Evolutionary conservation across 2,113 vertebrate species (phyloP).

Genomic region (Malaclemys terrapin): DNA sequence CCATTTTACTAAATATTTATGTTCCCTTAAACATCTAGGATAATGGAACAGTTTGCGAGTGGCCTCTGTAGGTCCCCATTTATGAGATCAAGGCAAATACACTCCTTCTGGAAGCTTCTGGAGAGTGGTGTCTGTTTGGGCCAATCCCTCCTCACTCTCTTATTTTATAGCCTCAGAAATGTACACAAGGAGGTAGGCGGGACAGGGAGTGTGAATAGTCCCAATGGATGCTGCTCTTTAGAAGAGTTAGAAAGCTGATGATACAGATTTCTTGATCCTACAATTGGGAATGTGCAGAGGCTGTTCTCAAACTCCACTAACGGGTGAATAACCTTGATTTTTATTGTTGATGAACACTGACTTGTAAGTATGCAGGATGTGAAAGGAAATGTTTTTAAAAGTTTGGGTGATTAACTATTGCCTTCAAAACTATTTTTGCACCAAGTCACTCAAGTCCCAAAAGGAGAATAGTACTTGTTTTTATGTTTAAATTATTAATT

Average conservation of each 20-base stretch:
- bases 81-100: background rate
- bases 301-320: background rate
- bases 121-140: background rate
- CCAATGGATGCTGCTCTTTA: background rate
- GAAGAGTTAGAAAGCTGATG: background rate
- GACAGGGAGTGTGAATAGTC: background rate
- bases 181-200: background rate
- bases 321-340: background rate
- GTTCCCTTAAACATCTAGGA: background rate
- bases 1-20: constrained; percentile 15
- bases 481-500: background rate
- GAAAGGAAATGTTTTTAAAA: background rate
- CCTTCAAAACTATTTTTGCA: background rate
- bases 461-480: background rate
- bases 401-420: background rate
- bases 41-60: background rate
- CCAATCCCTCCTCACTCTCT: background rate
- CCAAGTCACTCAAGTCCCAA: background rate
- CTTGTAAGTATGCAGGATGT: background rate
- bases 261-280: background rate
- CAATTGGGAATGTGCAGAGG: background rate
- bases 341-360: background rate
- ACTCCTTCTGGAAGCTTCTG: background rate
- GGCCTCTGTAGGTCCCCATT: background rate
- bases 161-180: background rate